A percentile compares a stretch with the other conserved stretches of the same genome.
Evolutionary conservation across 2,888 invertebrate genomes (phyloP).

Genomic region (Malthinus flaveolus): DNA sequence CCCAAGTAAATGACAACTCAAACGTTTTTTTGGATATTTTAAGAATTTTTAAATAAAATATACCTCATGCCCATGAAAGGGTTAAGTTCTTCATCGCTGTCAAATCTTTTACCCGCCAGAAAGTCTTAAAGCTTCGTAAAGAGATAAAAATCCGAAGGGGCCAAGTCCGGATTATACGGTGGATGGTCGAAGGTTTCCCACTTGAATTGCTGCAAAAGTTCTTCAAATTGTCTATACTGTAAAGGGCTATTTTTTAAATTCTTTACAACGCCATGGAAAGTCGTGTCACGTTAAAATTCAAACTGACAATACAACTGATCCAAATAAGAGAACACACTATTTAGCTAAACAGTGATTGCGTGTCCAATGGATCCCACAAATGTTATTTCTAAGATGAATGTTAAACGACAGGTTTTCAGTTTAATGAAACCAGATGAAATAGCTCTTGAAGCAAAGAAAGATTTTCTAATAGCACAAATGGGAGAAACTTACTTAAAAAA

Average conservation of each 20-base stretch:
- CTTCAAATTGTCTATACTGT: slow-evolving; percentile 24
- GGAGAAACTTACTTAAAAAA: slow-evolving; percentile 35
- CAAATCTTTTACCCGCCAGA: no score
- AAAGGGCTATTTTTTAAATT: slow-evolving; percentile 25
- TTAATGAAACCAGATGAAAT: slow-evolving; percentile 33
- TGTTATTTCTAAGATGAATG: slow-evolving; percentile 31
- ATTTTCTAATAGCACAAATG: slow-evolving; percentile 32
- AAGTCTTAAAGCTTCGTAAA: no score
- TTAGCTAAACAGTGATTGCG: slow-evolving; percentile 28
- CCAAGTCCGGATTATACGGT: no score
- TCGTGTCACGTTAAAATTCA: slow-evolving; percentile 9
- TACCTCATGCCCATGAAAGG: no score
- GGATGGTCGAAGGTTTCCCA: no score
- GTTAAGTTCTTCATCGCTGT: no score
- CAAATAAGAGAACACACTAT: slow-evolving; percentile 7
- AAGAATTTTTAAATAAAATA: no score
- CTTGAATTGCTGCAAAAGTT: no score
- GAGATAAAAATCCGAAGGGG: no score
- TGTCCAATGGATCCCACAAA: slow-evolving; percentile 30
- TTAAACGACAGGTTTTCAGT: slow-evolving; percentile 30
- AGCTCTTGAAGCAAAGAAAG: slow-evolving; percentile 31
- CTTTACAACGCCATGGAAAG: slow-evolving; percentile 28
- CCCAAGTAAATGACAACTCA: no score
- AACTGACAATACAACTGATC: background rate
- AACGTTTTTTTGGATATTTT: no score